Conservation (phyloP, 2,888 invertebrate species). For the Stenichneumon culpator region DNA sequence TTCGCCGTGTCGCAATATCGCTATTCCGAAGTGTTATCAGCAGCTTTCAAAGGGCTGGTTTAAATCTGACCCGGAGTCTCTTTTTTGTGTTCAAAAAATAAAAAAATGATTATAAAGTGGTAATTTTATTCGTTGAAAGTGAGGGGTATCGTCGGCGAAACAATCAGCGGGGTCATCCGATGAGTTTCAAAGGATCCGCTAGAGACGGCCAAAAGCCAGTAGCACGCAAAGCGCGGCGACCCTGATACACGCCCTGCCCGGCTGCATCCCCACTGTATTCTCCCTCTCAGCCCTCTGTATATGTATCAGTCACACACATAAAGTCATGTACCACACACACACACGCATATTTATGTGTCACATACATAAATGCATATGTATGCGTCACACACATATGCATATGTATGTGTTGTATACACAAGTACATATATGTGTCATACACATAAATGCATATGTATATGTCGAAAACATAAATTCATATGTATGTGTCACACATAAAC, state of each 20-base stretch:
- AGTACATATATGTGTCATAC: too few species aligned
- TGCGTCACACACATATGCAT: too few species aligned
- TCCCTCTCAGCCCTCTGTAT: not conserved
- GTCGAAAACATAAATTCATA: too few species aligned
- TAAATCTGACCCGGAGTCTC: too few species aligned
- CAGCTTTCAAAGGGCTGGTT: too few species aligned
- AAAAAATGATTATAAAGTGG: not conserved
- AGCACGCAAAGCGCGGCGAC: constrained; percentile 26
- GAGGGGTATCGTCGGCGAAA: not conserved
- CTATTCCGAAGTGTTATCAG: too few species aligned
- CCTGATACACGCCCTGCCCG: constrained; percentile 23
- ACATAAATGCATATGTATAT: too few species aligned
- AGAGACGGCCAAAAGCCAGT: constrained; percentile 39
- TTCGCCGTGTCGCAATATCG: too few species aligned
- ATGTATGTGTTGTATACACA: too few species aligned
- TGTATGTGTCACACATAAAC: too few species aligned
- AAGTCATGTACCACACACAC: constrained; percentile 15
- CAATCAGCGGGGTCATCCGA: constrained; percentile 14
- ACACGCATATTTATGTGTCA: constrained; percentile 29
- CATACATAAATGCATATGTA: constrained; percentile 19
- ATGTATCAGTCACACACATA: not conserved
- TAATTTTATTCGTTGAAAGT: not conserved
- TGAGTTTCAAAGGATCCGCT: constrained; percentile 46
- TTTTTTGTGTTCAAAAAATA: not conserved
- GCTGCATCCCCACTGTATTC: not conserved